phyloP scores from a whole-genome alignment of 2,888 invertebrate genomes.

The Thera britannica region DNA sequence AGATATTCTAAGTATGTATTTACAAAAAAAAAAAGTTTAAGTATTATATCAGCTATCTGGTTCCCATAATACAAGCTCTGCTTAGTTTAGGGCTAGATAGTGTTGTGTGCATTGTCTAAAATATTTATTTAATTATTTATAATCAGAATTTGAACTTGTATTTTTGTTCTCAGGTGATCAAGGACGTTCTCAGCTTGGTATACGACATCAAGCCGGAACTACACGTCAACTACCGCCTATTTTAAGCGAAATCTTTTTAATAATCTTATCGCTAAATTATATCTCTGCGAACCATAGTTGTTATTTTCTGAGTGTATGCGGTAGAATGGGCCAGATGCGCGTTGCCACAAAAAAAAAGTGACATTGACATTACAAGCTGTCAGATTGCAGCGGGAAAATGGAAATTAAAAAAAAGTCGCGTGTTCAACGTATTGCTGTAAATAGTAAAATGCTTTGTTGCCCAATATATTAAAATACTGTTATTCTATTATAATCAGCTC shows the following conservation, averaged over 20 bases:
- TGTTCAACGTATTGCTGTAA: slow-evolving; percentile 58
- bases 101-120: too few species aligned
- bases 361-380: slow-evolving; percentile 39
- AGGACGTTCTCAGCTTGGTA: slow-evolving; percentile 92
- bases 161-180: slow-evolving; percentile 87
- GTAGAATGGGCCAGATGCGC: slow-evolving; percentile 42
- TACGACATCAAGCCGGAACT: slow-evolving; percentile 97
- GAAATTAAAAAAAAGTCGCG: slow-evolving; percentile 29
- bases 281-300: slow-evolving; percentile 59
- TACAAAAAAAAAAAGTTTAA: too few species aligned
- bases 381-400: slow-evolving; percentile 30
- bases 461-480: slow-evolving; percentile 45
- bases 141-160: background rate
- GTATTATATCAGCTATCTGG: too few species aligned
- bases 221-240: slow-evolving; percentile 92
- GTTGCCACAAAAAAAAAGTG: slow-evolving; percentile 28
- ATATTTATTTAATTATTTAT: too few species aligned
- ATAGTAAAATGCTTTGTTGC: slow-evolving; percentile 57
- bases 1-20: too few species aligned
- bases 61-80: too few species aligned
- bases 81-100: too few species aligned
- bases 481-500: slow-evolving; percentile 64
- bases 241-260: slow-evolving; percentile 49
- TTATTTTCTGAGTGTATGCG: slow-evolving; percentile 53
- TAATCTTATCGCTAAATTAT: slow-evolving; percentile 45